These are phyloP conservation scores for Pocillopora grandis DNA, from an alignment of 92 coral and sea anemone species.

Conservation along the genomic window DNA sequence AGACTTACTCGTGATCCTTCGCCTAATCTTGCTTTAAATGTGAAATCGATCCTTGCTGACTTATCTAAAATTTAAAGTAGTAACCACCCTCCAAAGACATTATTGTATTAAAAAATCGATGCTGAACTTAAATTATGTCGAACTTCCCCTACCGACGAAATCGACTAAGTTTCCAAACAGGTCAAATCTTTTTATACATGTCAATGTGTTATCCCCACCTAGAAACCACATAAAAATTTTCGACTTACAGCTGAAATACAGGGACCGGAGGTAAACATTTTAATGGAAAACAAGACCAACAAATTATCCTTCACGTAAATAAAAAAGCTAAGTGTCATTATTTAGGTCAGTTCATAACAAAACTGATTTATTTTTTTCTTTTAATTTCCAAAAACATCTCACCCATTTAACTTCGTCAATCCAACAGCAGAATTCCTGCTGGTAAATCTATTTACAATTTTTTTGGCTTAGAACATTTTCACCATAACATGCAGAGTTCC, in stretches of 20 bases:
- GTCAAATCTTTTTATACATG: no score
- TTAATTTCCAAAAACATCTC: no score
- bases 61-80: no score
- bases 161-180: no score
- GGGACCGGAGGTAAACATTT: not conserved
- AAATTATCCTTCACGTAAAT: not conserved
- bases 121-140: no score
- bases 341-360: not conserved
- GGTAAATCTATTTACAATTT: not conserved
- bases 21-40: not conserved
- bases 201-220: not conserved
- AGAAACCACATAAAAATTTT: constrained; percentile 18
- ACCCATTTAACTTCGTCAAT: not conserved
- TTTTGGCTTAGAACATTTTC: not conserved
- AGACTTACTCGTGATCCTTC: not conserved
- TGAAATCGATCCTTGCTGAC: not conserved
- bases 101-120: no score
- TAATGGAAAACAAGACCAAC: not conserved
- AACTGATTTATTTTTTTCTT: no score
- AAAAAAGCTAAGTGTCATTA: not conserved
- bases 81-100: no score
- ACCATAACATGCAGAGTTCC: constrained; percentile 96
- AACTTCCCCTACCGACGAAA: no score
- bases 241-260: not conserved
- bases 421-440: not conserved